A percentile compares a stretch with the other conserved stretches of the same genome.
Evolutionary conservation across 2,113 vertebrate genomes (phyloP).

Genomic region (Nanorana parkeri): DNA sequence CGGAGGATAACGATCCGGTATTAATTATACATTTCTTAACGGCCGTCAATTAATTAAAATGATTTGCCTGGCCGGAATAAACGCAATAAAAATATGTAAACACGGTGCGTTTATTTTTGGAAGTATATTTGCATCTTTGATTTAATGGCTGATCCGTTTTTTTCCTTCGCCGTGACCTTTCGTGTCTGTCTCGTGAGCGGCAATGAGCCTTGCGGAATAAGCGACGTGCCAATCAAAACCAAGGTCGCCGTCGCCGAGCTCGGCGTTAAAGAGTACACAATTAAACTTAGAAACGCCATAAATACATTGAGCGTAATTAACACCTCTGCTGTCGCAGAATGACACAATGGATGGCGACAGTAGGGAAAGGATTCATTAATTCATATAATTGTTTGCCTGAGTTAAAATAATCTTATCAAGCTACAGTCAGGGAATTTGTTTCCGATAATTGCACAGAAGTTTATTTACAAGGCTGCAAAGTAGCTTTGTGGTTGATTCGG

Average conservation of each 20-base stretch:
- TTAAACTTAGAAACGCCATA: background rate
- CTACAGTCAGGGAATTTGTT: background rate
- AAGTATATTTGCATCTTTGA: conserved; percentile 64
- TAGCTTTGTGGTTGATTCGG: too few species aligned
- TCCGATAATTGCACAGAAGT: too few species aligned
- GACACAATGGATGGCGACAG: background rate
- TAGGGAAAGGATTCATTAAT: background rate
- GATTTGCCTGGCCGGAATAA: conserved; percentile 44
- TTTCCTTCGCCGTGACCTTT: conserved; percentile 59
- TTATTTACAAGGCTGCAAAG: too few species aligned
- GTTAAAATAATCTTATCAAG: background rate
- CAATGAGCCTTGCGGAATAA: conserved; percentile 60
- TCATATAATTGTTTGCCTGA: background rate
- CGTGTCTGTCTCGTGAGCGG: conserved; percentile 58
- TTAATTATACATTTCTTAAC: conserved; percentile 59
- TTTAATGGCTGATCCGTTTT: background rate
- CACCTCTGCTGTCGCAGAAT: background rate
- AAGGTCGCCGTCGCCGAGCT: background rate
- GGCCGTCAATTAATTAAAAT: conserved; percentile 62
- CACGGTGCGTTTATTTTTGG: conserved; percentile 67
- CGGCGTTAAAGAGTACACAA: background rate
- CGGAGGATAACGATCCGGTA: conserved; percentile 58
- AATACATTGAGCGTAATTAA: conserved; percentile 18
- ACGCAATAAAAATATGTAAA: conserved; percentile 62
- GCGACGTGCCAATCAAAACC: background rate